These are phyloP conservation scores for Enteromius mattozi DNA, from an alignment of 2,797 vertebrate genomes.

Conservation along the genomic window DNA sequence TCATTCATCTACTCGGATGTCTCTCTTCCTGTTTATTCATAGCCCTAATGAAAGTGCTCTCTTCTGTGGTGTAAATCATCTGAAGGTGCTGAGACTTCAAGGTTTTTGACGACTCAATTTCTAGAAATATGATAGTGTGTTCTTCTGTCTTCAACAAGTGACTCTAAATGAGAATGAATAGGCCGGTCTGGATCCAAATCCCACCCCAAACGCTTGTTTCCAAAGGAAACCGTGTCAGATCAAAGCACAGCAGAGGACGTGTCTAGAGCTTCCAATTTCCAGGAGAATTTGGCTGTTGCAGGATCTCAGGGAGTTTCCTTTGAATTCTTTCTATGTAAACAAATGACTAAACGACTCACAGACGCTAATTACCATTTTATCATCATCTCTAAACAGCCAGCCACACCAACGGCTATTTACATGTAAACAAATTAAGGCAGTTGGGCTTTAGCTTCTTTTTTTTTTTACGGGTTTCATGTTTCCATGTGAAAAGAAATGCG, in stretches of 20 bases:
- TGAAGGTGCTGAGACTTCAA: constrained; percentile 5
- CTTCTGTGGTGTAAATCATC: constrained; percentile 29
- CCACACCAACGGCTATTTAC: constrained; percentile 50
- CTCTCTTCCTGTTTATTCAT: constrained; percentile 44
- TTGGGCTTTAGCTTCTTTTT: constrained; percentile 26
- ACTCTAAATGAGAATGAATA: constrained; percentile 44
- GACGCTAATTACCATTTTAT: constrained; percentile 55
- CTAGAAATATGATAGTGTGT: constrained; percentile 7
- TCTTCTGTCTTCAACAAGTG: constrained; percentile 37
- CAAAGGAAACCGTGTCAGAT: constrained; percentile 34
- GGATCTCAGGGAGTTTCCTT: constrained; percentile 42
- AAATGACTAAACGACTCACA: constrained; percentile 42
- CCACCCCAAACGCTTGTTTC: constrained; percentile 19
- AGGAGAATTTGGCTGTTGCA: constrained; percentile 5
- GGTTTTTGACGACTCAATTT: neutral
- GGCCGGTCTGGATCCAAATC: constrained; percentile 14
- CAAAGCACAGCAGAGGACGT: constrained; percentile 23
- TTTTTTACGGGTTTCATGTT: constrained; percentile 16
- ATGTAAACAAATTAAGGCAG: constrained; percentile 53
- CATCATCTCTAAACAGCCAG: constrained; percentile 46
- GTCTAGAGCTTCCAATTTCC: constrained; percentile 32
- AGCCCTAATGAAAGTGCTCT: constrained; percentile 26
- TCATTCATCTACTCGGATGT: constrained; percentile 11
- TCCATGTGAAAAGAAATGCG: constrained; percentile 32
- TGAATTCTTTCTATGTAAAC: constrained; percentile 45